Base-by-base conservation (phyloP, 1,140 invertebrate genomes). In the Dryas iulia region DNA sequence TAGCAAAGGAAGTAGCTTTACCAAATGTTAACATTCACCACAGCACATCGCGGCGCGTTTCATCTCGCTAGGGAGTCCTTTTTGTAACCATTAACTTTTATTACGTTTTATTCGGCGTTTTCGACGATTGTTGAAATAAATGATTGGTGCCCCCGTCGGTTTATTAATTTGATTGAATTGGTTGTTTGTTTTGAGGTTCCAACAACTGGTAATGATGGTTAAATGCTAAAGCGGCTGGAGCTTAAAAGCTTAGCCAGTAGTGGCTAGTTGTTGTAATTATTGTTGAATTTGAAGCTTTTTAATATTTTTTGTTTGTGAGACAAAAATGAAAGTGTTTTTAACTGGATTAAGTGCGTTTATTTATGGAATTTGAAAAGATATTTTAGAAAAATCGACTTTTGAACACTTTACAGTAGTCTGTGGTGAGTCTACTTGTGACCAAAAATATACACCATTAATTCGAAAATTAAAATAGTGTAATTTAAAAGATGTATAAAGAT, bases 51-150 rank as follows among this genome's bases (percentile, higher is more conserved):
- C 71, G 66, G 76, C 53, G 57, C 56, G 72, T 86, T 87, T 87
- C 67, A 87, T 87, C 83, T 86, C 81, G 72, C 71, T 74, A 79
- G 82, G 82, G 77, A 83, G 82, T 84, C 80, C 76, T 81, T 82
- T 85, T 72, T 73, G 71, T 76, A 74, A 26, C 69, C 54, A 57
- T 73, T 67, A 66, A 60, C 53, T 75, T 64, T 59, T 28, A 47
- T 59, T 56, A 56, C 24, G 53, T 66, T 66, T 70, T 70, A 64
- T 64, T 64, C 61, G 54, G 47, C 28, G 24, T 62, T 62, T 62
- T 62, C 26, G 57, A 24, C 79, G 78, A 81, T 84, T 85, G 83
- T 85, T 78, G 82, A 84, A 79, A 72, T 73, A 64, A 70, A 73
- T 82, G 81, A 79, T 84, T 78, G 74, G 78, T 74, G 72, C 69